Base-by-base conservation (phyloP, 2,113 vertebrate genomes). In the Calidris pygmaea region DNA sequence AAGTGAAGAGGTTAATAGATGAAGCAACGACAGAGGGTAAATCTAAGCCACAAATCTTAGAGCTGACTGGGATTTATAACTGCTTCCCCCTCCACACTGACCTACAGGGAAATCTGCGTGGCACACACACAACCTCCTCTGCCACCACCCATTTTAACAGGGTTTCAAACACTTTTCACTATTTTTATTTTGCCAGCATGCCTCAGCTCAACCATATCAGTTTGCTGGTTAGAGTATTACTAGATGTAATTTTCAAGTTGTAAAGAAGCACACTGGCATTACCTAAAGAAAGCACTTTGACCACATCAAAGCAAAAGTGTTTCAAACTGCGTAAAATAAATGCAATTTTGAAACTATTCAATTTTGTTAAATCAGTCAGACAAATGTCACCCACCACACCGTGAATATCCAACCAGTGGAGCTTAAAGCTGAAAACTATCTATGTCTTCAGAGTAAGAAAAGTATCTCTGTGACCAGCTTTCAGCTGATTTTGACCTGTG, bases 301-400 rank as follows among this genome's bases (percentile, higher is more conserved):
- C 83, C 66, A 87, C 74, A 96, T 94, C 80, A 87, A 95, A 96
- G 94, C 32, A 79, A 19, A 91, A 96, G 63, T 41, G 39, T 93
- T 91, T 92, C 92, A 93, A 94, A 89, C 58, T 52, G 52, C 63
- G 80, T 75, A 89, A 82, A 94, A 82, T 60, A 96, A 92, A 91
- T 85, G 70, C 71, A 87, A 37, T 91, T 89, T 35, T 91, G 95
- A 94, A 96, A 96, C 84, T 76, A 47, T 7, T 89, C 43, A 37
- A 60, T 94, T 92, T 68, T 92, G 34, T 87, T 89, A 73, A 87
- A 91, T 70, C 77, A 76, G 43, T 89, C 94, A 94, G 73, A 78
- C 5, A n/a, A 87, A 48, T 30, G 23, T 53, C 66, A 73, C 45
- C 11, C 34, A 76, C 45, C 48, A 70, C 19, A 73, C 83, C 22